phyloP scores from a whole-genome alignment of 2,797 vertebrate genomes.

The Austrolebias charrua region DNA sequence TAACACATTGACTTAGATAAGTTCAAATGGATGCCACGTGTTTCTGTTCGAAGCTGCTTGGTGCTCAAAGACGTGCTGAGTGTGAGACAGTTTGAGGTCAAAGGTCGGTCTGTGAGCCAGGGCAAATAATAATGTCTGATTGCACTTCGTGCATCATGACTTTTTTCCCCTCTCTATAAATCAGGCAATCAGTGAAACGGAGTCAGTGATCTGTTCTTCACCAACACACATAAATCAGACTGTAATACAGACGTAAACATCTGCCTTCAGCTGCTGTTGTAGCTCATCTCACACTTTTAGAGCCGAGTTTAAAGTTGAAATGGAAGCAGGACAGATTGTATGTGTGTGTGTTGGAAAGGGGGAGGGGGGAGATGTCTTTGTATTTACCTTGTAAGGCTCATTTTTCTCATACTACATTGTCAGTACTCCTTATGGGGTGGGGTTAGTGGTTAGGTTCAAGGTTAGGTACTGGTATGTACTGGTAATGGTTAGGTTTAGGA shows the following conservation, averaged over 20 bases:
- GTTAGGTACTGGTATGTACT: too few relatives aligned
- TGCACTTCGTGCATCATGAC: conserved; percentile 45
- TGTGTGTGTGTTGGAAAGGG: too few relatives aligned
- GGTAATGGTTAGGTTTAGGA: too few relatives aligned
- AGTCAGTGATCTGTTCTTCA: conserved; percentile 18
- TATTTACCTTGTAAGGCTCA: too few relatives aligned
- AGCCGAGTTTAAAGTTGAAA: conserved; percentile 26
- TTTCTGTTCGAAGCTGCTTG: conserved; percentile 55
- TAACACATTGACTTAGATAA: conserved; percentile 58
- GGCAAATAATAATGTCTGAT: conserved; percentile 61
- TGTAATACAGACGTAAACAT: conserved; percentile 33
- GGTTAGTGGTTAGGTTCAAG: too few relatives aligned
- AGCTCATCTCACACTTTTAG: conserved; percentile 11
- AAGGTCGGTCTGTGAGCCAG: conserved; percentile 39
- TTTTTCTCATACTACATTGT: too few relatives aligned
- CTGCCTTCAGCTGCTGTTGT: conserved; percentile 20
- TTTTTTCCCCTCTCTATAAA: conserved; percentile 34
- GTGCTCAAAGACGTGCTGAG: conserved; percentile 43
- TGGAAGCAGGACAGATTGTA: conserved; percentile 5
- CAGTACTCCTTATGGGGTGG: too few relatives aligned
- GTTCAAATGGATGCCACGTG: conserved; percentile 57
- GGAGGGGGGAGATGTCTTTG: too few relatives aligned
- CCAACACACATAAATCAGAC: conserved; percentile 40
- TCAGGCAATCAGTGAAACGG: conserved; percentile 52
- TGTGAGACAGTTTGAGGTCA: conserved; percentile 62